A percentile compares a stretch with the other conserved stretches of the same genome.
Conservation (phyloP, 2,113 vertebrate genomes). For the Uropsilus gracilis region DNA sequence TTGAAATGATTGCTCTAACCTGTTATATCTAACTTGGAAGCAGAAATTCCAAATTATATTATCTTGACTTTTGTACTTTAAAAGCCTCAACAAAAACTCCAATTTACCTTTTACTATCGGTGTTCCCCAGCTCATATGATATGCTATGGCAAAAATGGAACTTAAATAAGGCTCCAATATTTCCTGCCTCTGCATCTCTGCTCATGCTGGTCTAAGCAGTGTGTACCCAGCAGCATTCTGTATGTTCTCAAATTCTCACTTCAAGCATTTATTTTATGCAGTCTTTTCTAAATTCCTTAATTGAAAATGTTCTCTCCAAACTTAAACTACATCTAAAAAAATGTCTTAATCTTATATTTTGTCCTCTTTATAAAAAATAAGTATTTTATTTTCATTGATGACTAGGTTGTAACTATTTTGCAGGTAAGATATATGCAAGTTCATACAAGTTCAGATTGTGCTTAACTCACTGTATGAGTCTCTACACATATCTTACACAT, state of each 20-base stretch:
- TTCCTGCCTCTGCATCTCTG: not conserved
- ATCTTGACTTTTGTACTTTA: not conserved
- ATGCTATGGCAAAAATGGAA: not conserved
- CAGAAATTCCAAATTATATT: constrained; percentile 20
- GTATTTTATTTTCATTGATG: not conserved
- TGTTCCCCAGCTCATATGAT: not conserved
- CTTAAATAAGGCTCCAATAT: not conserved
- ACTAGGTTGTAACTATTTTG: not conserved
- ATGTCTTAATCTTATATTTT: not conserved
- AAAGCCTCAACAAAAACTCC: not conserved
- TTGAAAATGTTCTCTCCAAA: not conserved
- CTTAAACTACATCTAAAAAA: not conserved
- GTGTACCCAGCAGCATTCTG: not conserved
- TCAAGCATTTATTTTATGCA: not conserved
- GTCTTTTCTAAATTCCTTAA: not conserved
- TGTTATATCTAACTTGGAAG: not conserved
- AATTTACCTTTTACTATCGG: not conserved
- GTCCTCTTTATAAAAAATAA: not conserved
- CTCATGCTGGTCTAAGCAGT: not conserved
- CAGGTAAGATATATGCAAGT: not conserved
- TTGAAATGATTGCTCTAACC: not conserved
- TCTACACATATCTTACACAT: not conserved
- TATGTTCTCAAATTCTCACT: not conserved
- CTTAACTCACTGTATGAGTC: not conserved
- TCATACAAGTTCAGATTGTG: not conserved